Evolutionary conservation across 2,797 vertebrate species (phyloP).

Genomic region (Gymnopithys bicolor): DNA sequence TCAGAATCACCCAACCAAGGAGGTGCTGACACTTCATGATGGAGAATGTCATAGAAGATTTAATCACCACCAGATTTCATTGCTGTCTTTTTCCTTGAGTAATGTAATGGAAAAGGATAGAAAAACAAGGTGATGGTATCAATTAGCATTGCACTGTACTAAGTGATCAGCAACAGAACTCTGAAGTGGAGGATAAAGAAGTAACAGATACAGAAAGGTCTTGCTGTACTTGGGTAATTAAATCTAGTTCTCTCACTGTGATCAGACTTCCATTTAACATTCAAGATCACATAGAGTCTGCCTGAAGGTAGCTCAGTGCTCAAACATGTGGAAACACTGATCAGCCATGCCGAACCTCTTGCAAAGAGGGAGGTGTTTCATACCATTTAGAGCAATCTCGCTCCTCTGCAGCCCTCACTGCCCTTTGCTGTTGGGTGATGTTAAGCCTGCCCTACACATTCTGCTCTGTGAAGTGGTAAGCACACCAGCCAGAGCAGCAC

Average conservation of each 20-base stretch:
- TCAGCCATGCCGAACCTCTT: background rate
- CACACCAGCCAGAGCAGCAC: background rate
- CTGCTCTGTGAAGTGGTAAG: background rate
- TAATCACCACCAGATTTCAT: background rate
- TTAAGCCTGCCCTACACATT: background rate
- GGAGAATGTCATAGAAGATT: background rate
- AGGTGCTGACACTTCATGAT: background rate
- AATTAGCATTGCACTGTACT: background rate
- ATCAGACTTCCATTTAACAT: background rate
- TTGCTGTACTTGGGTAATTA: background rate
- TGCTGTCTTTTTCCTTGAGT: background rate
- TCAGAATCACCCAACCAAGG: accelerated
- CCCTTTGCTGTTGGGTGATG: background rate
- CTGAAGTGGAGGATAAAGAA: background rate
- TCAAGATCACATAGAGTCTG: background rate
- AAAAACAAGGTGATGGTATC: background rate
- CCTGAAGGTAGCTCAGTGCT: background rate
- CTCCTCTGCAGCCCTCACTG: background rate
- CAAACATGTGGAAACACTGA: background rate
- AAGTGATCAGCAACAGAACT: background rate
- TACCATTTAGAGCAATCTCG: accelerated
- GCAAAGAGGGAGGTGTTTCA: background rate
- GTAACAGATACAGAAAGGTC: background rate
- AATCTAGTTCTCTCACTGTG: background rate
- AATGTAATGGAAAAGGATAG: background rate